phyloP scores from a whole-genome alignment of 2,797 vertebrate genomes.

The Scarus forsteni region DNA sequence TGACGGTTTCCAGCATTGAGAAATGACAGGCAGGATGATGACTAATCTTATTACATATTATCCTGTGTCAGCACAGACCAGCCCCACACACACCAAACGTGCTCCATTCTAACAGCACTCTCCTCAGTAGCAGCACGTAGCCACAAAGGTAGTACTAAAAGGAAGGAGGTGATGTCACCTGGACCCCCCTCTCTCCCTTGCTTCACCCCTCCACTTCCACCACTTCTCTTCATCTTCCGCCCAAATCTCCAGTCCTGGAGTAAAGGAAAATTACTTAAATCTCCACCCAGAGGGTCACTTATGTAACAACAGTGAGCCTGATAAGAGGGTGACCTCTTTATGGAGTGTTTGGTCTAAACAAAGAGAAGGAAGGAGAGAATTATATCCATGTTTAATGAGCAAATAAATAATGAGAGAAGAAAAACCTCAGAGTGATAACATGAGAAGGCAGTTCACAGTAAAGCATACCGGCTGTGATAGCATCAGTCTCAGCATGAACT shows the following conservation, averaged over 20 bases:
- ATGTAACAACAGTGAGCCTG: conserved; percentile 3
- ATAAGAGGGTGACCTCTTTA: conserved; percentile 5
- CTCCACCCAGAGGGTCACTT: conserved; percentile 15
- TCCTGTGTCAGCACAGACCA: conserved; percentile 45
- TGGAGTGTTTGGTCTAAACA: not conserved
- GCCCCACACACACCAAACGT: conserved; percentile 16
- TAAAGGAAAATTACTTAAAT: conserved; percentile 30
- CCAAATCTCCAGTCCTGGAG: not conserved
- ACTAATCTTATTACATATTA: conserved; percentile 23
- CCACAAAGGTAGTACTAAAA: conserved; percentile 26
- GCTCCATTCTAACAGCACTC: not conserved
- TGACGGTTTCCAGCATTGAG: conserved; percentile 36
- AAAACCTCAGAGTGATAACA: not conserved
- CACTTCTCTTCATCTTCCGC: conserved; percentile 31
- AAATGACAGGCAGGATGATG: conserved; percentile 25
- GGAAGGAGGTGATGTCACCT: conserved; percentile 78
- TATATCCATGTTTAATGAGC: conserved; percentile 21
- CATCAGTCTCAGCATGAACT: conserved; percentile 14
- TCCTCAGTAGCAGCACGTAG: conserved; percentile 43
- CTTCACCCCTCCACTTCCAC: conserved; percentile 24
- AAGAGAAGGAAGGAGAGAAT: conserved; percentile 28
- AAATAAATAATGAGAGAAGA: conserved; percentile 13
- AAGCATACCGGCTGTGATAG: not conserved
- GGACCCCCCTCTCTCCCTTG: conserved; percentile 44
- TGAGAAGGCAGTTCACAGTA: conserved; percentile 17